Evolutionary conservation across 1,140 invertebrate species (phyloP).

Genomic region (Pteromalus puparum): DNA sequence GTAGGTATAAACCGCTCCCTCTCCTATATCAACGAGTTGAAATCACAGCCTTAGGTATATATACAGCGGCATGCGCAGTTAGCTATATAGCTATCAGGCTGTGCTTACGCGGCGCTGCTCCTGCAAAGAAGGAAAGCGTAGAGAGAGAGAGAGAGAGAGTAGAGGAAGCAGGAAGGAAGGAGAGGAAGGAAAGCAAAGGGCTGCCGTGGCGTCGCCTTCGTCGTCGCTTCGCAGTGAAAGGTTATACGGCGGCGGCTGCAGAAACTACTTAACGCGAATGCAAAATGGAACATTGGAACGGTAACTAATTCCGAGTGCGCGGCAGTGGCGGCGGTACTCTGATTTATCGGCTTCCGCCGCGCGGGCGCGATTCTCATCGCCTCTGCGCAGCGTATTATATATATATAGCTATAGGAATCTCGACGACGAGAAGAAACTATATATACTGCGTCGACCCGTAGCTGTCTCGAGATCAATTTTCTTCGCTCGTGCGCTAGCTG

Average conservation of each 20-base stretch:
- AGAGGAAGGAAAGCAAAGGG: constrained; percentile 50
- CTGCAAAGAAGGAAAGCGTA: constrained; percentile 56
- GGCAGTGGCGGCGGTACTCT: constrained; percentile 49
- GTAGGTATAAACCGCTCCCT: neutral
- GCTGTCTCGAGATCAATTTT: constrained; percentile 56
- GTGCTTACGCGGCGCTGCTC: constrained; percentile 14
- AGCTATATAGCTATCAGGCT: neutral
- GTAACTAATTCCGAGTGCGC: constrained; percentile 71
- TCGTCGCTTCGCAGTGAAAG: neutral
- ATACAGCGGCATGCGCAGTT: neutral
- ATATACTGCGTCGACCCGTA: constrained; percentile 26
- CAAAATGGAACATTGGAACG: constrained; percentile 66
- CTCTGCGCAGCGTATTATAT: neutral
- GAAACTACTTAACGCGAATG: constrained; percentile 69
- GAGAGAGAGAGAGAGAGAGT: constrained; percentile 56
- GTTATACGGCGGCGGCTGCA: neutral
- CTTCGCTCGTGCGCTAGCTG: constrained; percentile 25
- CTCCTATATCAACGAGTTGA: neutral
- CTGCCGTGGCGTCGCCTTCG: neutral
- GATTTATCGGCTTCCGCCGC: constrained; percentile 70
- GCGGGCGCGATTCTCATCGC: constrained; percentile 57
- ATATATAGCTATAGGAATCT: neutral
- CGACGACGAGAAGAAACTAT: neutral
- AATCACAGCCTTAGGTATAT: neutral
- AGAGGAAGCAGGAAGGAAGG: neutral